Evolutionary conservation across 2,113 vertebrate genomes (phyloP).

Genomic region (Benitochromis conjunctus): DNA sequence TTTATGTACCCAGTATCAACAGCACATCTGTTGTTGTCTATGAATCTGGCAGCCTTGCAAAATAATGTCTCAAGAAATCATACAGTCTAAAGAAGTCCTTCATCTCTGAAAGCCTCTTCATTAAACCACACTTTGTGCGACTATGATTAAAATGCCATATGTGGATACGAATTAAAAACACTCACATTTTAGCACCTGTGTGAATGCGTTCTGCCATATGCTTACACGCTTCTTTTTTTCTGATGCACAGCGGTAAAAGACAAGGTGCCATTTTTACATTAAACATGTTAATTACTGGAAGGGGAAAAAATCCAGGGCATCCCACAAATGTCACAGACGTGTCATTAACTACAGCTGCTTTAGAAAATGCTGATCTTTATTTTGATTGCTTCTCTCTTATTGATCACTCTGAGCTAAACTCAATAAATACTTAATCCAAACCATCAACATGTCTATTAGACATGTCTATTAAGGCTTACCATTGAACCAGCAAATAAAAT

Average conservation of each 20-base stretch:
- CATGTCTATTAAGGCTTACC: not conserved
- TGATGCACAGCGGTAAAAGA: not conserved
- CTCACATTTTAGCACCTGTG: not conserved
- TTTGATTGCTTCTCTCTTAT: not conserved
- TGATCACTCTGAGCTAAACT: not conserved
- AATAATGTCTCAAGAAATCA: not conserved
- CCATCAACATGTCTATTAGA: not conserved
- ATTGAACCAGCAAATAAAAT: not conserved
- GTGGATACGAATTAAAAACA: not conserved
- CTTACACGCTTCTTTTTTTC: not conserved
- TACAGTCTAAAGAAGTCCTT: not conserved
- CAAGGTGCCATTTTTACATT: not conserved
- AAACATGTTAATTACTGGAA: not conserved
- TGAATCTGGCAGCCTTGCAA: not conserved
- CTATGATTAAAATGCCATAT: not conserved
- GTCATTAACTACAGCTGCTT: not conserved
- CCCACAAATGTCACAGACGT: not conserved
- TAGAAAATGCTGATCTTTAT: not conserved
- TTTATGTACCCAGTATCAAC: not conserved
- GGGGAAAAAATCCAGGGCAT: not conserved
- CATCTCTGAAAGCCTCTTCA: not conserved
- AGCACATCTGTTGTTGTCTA: not conserved
- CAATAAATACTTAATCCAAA: not conserved
- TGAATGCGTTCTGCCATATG: not conserved
- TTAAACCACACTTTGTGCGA: not conserved